These are phyloP conservation scores for Onychostoma macrolepis DNA, from an alignment of 2,113 vertebrate genomes.

Conservation along the genomic window DNA sequence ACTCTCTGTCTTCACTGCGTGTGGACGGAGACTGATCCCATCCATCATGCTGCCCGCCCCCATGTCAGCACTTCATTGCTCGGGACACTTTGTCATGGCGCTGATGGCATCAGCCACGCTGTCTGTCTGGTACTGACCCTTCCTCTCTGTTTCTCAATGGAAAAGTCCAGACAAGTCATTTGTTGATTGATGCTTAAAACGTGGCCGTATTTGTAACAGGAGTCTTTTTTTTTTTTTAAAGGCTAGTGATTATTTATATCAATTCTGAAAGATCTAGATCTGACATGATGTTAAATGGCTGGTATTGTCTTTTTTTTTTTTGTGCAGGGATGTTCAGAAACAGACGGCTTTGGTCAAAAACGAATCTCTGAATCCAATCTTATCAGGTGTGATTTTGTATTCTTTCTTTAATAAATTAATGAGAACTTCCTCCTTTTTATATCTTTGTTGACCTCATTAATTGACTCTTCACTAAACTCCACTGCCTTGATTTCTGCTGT, in stretches of 20 bases:
- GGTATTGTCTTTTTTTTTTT: neutral
- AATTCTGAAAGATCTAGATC: neutral
- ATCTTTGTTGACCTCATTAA: neutral
- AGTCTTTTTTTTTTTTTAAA: neutral
- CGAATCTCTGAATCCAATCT: constrained; percentile 88
- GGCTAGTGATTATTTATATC: neutral
- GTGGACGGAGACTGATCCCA: constrained; percentile 91
- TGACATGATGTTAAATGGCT: neutral
- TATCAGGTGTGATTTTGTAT: constrained; percentile 82
- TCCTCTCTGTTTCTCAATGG: neutral
- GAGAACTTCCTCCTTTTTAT: neutral
- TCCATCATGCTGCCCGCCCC: constrained; percentile 88
- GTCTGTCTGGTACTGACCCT: constrained; percentile 84
- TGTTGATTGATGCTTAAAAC: neutral
- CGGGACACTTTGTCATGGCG: constrained; percentile 89
- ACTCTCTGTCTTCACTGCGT: constrained; percentile 90
- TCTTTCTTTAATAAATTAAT: neutral
- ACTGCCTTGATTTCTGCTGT: neutral
- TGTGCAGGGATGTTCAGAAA: constrained; percentile 89
- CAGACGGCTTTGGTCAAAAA: constrained; percentile 90
- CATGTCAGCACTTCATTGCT: constrained; percentile 89
- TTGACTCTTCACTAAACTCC: neutral
- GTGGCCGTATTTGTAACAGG: neutral
- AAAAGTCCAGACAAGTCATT: neutral
- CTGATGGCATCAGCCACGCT: constrained; percentile 87